Conservation (phyloP, 2,888 invertebrate genomes). For the Stenolophus ochropezus region DNA sequence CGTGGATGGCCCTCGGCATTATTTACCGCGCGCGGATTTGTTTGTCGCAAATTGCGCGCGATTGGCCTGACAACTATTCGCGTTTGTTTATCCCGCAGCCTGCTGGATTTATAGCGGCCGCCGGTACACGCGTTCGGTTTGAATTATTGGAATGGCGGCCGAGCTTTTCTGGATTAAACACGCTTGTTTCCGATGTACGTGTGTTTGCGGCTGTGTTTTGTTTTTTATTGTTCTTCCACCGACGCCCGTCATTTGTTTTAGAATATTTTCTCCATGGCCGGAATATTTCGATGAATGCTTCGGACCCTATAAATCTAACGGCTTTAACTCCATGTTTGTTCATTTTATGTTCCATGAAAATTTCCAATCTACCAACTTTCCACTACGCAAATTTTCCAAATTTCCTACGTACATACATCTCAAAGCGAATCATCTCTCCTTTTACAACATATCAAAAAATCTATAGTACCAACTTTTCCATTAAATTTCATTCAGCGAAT, state of each 20-base stretch:
- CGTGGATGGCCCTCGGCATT: constrained; percentile 65
- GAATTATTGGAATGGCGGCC: constrained; percentile 58
- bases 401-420: too few relatives aligned
- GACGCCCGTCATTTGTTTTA: constrained; percentile 29
- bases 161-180: constrained; percentile 59
- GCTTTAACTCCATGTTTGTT: too few relatives aligned
- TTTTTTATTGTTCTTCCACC: constrained; percentile 44
- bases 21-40: constrained; percentile 68
- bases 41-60: constrained; percentile 73
- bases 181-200: constrained; percentile 45
- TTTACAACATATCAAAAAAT: too few relatives aligned
- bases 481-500: too few relatives aligned
- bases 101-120: constrained; percentile 53
- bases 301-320: too few relatives aligned
- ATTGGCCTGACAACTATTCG: constrained; percentile 72
- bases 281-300: too few relatives aligned
- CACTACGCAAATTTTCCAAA: too few relatives aligned
- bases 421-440: too few relatives aligned
- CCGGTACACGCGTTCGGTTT: constrained; percentile 55
- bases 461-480: too few relatives aligned
- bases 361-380: too few relatives aligned
- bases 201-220: constrained; percentile 42
- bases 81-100: constrained; percentile 67
- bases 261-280: constrained; percentile 44
- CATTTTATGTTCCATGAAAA: too few relatives aligned